phyloP scores from a whole-genome alignment of 35 echinoderm and acorn worm genomes.

The Holothuria glaberrima region DNA sequence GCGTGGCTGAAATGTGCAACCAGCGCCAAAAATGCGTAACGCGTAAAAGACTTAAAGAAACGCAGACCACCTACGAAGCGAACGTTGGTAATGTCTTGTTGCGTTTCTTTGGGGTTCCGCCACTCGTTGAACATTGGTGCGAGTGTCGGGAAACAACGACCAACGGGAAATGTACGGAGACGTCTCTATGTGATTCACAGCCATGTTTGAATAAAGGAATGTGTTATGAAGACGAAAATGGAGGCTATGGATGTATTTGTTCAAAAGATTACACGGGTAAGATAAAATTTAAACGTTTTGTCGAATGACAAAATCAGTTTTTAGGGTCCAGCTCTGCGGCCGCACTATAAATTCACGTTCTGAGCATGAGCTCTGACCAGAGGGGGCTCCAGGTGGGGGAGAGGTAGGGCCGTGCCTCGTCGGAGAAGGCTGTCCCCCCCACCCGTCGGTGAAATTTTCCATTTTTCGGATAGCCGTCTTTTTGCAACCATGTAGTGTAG shows the following conservation, averaged over 20 bases:
- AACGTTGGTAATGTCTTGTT: slow-evolving; percentile 51
- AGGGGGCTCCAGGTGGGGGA: no score
- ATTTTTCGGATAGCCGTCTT: no score
- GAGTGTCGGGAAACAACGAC: slow-evolving; percentile 72
- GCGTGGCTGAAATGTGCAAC: slow-evolving; percentile 73
- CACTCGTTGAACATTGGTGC: slow-evolving; percentile 78
- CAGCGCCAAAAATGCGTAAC: slow-evolving; percentile 67
- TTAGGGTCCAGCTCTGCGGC: no score
- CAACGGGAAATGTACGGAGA: slow-evolving; percentile 72
- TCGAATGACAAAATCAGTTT: background rate
- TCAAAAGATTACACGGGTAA: slow-evolving; percentile 65
- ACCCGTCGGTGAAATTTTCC: no score
- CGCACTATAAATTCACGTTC: no score
- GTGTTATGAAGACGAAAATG: slow-evolving; percentile 63
- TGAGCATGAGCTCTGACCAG: no score
- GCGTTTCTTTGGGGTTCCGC: slow-evolving; percentile 72
- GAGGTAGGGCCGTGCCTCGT: no score
- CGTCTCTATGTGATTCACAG: slow-evolving; percentile 69
- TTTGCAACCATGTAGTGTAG: no score
- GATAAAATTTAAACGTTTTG: background rate
- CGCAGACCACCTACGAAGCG: slow-evolving; percentile 37
- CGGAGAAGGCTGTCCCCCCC: no score
- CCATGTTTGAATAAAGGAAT: slow-evolving; percentile 80
- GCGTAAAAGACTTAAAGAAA: slow-evolving; percentile 53
- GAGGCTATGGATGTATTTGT: slow-evolving; percentile 79